A percentile compares a stretch with the other conserved stretches of the same genome.
Conservation (phyloP, 2,888 invertebrate species). For the Eristalis arbustorum region DNA sequence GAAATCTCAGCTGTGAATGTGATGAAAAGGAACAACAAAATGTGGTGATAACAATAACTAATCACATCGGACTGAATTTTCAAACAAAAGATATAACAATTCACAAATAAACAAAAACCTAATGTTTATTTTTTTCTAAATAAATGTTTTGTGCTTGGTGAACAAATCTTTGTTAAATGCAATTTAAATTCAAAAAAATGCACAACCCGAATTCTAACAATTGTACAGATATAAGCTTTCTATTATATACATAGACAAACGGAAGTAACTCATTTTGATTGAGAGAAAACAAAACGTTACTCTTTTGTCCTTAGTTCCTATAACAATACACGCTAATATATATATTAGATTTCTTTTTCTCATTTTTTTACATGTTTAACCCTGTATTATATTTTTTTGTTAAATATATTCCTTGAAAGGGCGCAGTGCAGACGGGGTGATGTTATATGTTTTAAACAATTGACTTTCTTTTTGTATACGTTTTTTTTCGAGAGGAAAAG, state of each 20-base stretch:
- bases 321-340: constrained; percentile 24
- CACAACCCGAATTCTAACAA: constrained; percentile 59
- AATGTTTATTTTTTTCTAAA: background rate
- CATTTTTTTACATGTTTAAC: constrained; percentile 6
- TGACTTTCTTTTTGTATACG: background rate
- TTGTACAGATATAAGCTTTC: constrained; percentile 26
- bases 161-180: background rate
- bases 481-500: background rate
- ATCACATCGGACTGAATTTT: background rate
- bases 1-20: background rate
- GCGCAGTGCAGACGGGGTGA: background rate
- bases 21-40: background rate
- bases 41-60: background rate
- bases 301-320: constrained; percentile 21
- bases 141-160: background rate
- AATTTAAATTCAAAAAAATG: constrained; percentile 38
- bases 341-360: background rate
- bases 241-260: constrained; percentile 43
- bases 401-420: constrained; percentile 12
- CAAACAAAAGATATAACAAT: background rate
- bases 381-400: constrained; percentile 30
- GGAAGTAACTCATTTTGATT: background rate
- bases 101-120: too few relatives aligned
- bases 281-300: background rate
- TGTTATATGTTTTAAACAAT: background rate